Conservation (phyloP, 2,797 vertebrate genomes). For the Mionectes olivaceus region DNA sequence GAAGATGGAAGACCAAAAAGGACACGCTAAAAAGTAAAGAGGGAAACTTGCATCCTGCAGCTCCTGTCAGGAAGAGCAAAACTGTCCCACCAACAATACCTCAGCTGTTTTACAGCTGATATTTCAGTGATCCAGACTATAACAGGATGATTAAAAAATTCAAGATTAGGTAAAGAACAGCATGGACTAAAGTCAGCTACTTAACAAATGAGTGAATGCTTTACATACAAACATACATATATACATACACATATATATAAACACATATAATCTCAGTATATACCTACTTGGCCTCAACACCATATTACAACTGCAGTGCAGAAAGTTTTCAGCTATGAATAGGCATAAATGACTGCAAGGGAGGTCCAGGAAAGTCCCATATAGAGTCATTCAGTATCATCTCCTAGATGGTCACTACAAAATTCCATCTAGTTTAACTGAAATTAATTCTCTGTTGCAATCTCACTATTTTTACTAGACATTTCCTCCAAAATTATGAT, state of each 20-base stretch:
- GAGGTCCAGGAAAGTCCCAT: background rate
- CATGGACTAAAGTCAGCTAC: background rate
- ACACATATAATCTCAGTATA: background rate
- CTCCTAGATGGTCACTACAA: background rate
- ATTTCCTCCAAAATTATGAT: background rate
- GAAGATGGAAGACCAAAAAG: background rate
- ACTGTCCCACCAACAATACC: background rate
- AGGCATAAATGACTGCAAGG: background rate
- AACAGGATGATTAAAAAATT: background rate
- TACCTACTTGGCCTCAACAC: no score
- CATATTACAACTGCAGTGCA: background rate
- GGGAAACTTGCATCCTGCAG: background rate
- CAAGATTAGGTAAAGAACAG: background rate
- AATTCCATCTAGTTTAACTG: background rate
- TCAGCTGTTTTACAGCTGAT: background rate
- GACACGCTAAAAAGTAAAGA: background rate
- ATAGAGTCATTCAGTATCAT: no score
- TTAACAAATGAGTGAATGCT: background rate
- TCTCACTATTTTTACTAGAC: background rate
- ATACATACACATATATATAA: no score
- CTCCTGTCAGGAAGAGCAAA: background rate
- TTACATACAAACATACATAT: background rate
- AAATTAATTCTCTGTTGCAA: background rate
- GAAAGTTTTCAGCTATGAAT: background rate
- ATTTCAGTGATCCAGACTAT: background rate